Percentiles rank a stretch among this genome's conserved stretches.
phyloP scores from a whole-genome alignment of 2,113 vertebrate species.

The Erinaceus europaeus region DNA sequence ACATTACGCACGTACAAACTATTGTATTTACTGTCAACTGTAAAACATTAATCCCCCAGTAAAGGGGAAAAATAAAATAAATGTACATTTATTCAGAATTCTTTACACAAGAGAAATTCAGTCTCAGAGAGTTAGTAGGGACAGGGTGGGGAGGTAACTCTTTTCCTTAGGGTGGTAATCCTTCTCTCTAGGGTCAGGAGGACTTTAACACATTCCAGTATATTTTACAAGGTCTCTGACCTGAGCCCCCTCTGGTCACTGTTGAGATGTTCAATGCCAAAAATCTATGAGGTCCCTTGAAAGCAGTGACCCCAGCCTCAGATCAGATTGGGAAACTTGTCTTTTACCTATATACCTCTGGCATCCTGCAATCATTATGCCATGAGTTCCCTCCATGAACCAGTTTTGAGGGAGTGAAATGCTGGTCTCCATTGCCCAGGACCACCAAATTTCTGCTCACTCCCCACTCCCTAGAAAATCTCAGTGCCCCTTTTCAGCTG shows the following conservation, averaged over 20 bases:
- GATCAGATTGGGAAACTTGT: neutral
- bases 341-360: accelerated
- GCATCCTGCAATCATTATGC: neutral
- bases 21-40: no score
- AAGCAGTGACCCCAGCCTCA: neutral
- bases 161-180: neutral
- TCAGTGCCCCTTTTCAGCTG: neutral
- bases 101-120: neutral
- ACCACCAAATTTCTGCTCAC: neutral
- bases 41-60: no score
- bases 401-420: neutral
- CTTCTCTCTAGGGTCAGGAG: neutral
- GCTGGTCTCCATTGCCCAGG: neutral
- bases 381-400: neutral
- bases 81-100: neutral
- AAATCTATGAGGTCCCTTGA: neutral
- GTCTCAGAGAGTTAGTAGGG: neutral
- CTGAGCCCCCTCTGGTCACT: neutral
- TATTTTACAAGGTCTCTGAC: neutral
- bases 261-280: neutral
- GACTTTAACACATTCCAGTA: neutral
- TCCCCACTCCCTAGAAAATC: neutral
- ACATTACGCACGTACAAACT: no score
- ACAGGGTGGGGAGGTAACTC: neutral
- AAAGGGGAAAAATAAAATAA: no score